Conservation (phyloP, 2,888 invertebrate species). For the Drosophila subquinaria region DNA sequence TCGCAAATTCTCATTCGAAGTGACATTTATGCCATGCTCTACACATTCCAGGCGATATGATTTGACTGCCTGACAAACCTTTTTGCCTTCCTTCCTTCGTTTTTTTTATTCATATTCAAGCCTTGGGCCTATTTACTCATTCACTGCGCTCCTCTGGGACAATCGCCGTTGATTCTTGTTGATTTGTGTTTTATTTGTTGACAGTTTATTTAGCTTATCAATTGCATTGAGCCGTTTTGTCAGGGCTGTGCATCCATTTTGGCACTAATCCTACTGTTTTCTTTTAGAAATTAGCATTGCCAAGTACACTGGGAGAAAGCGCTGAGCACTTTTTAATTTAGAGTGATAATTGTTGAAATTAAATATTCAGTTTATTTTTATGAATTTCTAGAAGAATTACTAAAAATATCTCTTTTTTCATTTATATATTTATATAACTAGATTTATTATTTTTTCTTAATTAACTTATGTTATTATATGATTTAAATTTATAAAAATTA, state of each 20-base stretch:
- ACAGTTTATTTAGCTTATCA: slow-evolving; percentile 82
- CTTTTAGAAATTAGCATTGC: slow-evolving; percentile 44
- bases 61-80: slow-evolving; percentile 61
- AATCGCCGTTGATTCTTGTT: slow-evolving; percentile 77
- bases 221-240: slow-evolving; percentile 64
- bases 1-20: slow-evolving; percentile 82
- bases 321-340: neutral
- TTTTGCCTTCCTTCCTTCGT: slow-evolving; percentile 1
- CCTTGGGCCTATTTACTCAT: neutral
- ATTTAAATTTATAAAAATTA: too few species aligned
- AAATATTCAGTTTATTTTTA: too few species aligned
- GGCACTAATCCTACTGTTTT: slow-evolving; percentile 49
- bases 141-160: slow-evolving; percentile 36
- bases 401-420: too few species aligned
- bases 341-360: neutral
- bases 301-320: slow-evolving; percentile 46
- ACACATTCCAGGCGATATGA: slow-evolving; percentile 79
- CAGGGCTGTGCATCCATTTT: slow-evolving; percentile 45
- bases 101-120: neutral
- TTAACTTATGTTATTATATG: too few species aligned
- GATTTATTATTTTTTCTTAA: too few species aligned
- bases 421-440: too few species aligned
- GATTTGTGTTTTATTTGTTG: slow-evolving; percentile 83
- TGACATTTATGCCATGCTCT: slow-evolving; percentile 84
- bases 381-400: too few species aligned